A percentile compares a stretch with the other conserved stretches of the same genome.
These are phyloP conservation scores for Bos javanicus DNA, from an alignment of 2,113 vertebrate species.

Conservation along the genomic window DNA sequence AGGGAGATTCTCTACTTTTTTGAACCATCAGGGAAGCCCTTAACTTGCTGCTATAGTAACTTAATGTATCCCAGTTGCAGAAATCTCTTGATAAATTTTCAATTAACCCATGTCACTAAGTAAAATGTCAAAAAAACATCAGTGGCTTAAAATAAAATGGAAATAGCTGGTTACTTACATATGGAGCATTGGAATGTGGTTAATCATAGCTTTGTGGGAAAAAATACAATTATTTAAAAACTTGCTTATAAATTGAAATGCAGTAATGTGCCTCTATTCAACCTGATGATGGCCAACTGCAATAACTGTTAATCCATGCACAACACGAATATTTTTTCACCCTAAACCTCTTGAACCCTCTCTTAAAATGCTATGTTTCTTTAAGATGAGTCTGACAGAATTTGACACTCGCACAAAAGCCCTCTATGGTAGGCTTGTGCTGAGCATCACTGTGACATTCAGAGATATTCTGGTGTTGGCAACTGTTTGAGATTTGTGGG, in stretches of 20 bases:
- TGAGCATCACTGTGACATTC: conserved; percentile 74
- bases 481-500: conserved; percentile 67
- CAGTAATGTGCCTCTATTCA: conserved; percentile 18
- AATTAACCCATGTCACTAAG: conserved; percentile 19
- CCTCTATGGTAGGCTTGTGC: conserved; percentile 13
- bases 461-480: conserved; percentile 67
- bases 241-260: background rate
- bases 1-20: background rate
- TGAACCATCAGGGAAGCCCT: background rate
- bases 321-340: conserved; percentile 58
- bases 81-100: conserved; percentile 8
- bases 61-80: background rate
- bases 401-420: conserved; percentile 71
- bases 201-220: conserved; percentile 31
- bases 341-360: conserved; percentile 41
- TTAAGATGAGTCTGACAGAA: conserved; percentile 75
- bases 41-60: conserved; percentile 49
- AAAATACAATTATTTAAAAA: conserved; percentile 34
- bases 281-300: background rate
- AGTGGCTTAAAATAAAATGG: conserved; percentile 14
- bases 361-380: conserved; percentile 65
- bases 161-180: conserved; percentile 42
- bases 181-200: background rate
- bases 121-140: conserved; percentile 43
- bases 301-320: conserved; percentile 51